These are phyloP conservation scores for Pristionchus mayeri DNA, from an alignment of 2,888 invertebrate species.

Conservation along the genomic window DNA sequence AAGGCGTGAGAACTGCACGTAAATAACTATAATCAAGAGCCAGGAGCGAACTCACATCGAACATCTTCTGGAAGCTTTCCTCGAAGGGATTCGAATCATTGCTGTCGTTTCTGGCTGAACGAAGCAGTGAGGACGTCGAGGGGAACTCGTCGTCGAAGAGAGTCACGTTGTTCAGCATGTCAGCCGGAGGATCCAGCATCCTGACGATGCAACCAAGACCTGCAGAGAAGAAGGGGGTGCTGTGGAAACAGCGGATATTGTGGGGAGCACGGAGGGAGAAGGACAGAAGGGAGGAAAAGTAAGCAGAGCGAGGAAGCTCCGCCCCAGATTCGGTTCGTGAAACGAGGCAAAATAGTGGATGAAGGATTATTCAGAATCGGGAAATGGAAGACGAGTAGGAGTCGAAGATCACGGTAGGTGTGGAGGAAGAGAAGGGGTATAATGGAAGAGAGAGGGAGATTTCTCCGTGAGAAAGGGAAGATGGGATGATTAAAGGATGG, in stretches of 20 bases:
- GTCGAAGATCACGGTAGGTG: background rate
- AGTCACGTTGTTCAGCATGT: slow-evolving; percentile 3
- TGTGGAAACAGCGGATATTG: background rate
- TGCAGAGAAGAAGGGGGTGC: too few species aligned
- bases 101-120: too few species aligned
- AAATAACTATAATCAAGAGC: too few species aligned
- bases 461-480: too few species aligned
- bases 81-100: background rate
- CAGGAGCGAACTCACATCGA: background rate
- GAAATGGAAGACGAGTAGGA: background rate
- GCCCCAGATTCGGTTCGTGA: background rate
- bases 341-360: background rate
- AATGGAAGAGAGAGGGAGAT: background rate
- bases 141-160: slow-evolving; percentile 11
- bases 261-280: background rate
- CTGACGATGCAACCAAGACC: too few species aligned
- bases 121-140: too few species aligned
- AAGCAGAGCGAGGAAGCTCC: background rate
- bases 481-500: background rate
- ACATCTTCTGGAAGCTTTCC: slow-evolving; percentile 10
- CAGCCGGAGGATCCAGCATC: background rate
- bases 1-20: too few species aligned
- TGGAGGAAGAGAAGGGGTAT: background rate
- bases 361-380: background rate
- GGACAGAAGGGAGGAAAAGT: background rate